phyloP scores from a whole-genome alignment of 64 coral and sea anemone genomes.

The Stichodactyla mertensii region DNA sequence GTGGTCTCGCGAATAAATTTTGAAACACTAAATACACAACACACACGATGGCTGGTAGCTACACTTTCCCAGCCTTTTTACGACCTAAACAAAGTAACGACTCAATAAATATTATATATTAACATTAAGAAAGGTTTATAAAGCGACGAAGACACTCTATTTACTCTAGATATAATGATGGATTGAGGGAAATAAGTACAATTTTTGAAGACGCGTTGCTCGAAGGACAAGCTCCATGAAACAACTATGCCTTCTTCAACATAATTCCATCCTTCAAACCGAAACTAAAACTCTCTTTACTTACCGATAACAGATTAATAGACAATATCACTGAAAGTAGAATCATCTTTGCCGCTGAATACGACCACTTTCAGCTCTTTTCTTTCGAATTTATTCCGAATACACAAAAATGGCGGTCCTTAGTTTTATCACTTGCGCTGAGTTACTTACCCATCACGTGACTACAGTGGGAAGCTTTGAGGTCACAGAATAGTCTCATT shows the following conservation, averaged over 20 bases:
- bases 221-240: background rate
- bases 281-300: background rate
- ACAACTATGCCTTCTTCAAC: background rate
- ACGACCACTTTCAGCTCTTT: conserved; percentile 2
- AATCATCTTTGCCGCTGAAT: conserved; percentile 1
- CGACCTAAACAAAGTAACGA: background rate
- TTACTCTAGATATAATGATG: background rate
- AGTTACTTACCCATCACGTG: background rate
- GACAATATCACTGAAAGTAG: conserved; percentile 7
- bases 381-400: background rate
- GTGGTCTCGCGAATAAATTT: background rate
- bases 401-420: conserved; percentile 8
- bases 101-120: background rate
- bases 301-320: conserved; percentile 11
- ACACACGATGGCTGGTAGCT: background rate
- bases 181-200: background rate
- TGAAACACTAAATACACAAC: background rate
- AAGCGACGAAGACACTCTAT: background rate
- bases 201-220: background rate
- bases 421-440: background rate
- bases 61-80: background rate
- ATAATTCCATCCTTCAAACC: background rate
- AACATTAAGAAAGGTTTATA: background rate
- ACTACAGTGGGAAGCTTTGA: conserved; percentile 3
- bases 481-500: background rate